Evolutionary conservation across 2,888 invertebrate species (phyloP), one percentile per base, ranked within the genome.

Genomic region (Chaitophorus viminalis): DNA sequence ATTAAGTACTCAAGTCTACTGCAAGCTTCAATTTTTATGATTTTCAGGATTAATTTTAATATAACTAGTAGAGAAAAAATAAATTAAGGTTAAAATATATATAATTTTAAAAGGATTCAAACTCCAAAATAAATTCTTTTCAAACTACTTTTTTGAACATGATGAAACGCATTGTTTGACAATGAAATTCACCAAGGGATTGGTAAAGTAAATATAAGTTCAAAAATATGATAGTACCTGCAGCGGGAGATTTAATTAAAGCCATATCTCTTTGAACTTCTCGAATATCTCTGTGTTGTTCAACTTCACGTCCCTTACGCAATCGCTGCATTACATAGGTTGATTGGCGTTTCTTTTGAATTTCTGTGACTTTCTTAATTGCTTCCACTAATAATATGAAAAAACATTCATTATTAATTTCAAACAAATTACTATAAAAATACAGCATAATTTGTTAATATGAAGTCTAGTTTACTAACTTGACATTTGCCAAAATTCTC

Each of bases 401-500:
- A n/a, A 89, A 79, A 65, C n/a, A 54, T 70, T 18, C n/a, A 14
- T 21, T 46, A 29, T 36, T 72, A 21, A 17, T 72, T 0, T 8
- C 14, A 68, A n/a, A 17, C 3, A 5, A 8, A 17, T 46, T 0
- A 39, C 46, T 11, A 11, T 36, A 0, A 11, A n/a, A 82, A n/a
- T n/a, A 29, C n/a, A 25, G 14, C 21, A 5, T 36, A 52, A 31
- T 33, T 21, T 31, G n/a, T 2, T 29, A 39, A 39, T 39, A 65
- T 18, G 29, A 70, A 17, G 29, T n/a, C 60, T 3, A 81, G 29
- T 82, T 29, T 65, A 76, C 90, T 90, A 91, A 93, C 93, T 91
- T 36, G 98, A 96, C 91, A 97, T 97, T 8, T 93, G 93, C 98
- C 98, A 98, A 89, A 97, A 93, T 91, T 98, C 96, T 91, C 99